Evolutionary conservation across 2,888 invertebrate species (phyloP), one percentile per base, ranked within the genome.

Genomic region (Cantharis rustica): DNA sequence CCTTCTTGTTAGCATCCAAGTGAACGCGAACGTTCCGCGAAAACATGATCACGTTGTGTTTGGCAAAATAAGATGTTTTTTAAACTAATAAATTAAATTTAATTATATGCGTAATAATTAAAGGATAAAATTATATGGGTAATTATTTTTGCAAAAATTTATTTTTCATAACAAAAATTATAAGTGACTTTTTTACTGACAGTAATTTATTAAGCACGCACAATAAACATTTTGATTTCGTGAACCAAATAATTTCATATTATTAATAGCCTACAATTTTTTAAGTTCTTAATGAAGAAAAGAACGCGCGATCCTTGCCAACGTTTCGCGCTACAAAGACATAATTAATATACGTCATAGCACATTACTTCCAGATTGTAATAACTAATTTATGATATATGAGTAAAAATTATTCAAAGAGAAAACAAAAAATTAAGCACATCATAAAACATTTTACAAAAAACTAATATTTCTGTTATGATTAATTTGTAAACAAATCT

Each of bases 21-120:
- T 68, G 75, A 69, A 76, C 79, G 76, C 79, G 79, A 74, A 72
- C 72, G 74, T 76, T 61, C 68, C 76, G 76, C 76, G 74, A 69
- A 79, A 79, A 31, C 68, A 75, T 69, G 71, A 75, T 20, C 78
- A 78, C 78, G 78, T 71, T 76, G 78, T 17, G 27, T 47, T 31
- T n/a, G 7, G 68, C 27, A 17, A 66, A 66, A n/a, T 47, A n/a
- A 47, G 5, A 47, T 13, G 47, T 47, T 47, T 47, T 47, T 47
- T 47, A 47, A 47, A 47, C 17, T 20, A 20, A 23, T 66, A 66
- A 66, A 66, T 66, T 66, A 20, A 66, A 66, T 16, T 64, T 66
- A 20, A 66, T 66, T 66, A n/a, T n/a, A 20, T 23, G 10, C 64
- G n/a, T 66, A 66, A 11, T 66, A 66, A 66, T 23, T 20, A 47